phyloP scores from a whole-genome alignment of 2,797 vertebrate species.

The Acridotheres tristis region DNA sequence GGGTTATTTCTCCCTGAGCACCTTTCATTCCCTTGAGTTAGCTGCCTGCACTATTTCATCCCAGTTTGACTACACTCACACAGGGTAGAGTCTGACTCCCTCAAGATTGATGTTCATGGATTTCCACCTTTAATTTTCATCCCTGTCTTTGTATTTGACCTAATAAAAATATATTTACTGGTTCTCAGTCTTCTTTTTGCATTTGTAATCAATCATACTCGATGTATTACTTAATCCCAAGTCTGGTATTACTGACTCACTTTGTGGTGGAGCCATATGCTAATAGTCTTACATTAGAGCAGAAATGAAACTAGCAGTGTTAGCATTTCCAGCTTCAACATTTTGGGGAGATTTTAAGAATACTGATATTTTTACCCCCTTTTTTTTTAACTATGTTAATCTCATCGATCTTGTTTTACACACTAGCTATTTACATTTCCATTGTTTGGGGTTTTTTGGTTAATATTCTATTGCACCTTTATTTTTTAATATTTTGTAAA shows the following conservation, averaged over 20 bases:
- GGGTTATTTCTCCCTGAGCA: slow-evolving; percentile 4
- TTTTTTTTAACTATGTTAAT: slow-evolving; percentile 4
- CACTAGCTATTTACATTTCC: background rate
- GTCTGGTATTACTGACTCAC: background rate
- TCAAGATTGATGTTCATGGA: slow-evolving; percentile 35
- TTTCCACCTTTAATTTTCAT: slow-evolving; percentile 53
- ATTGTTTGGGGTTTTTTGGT: background rate
- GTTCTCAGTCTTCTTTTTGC: slow-evolving; percentile 10
- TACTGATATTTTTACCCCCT: background rate
- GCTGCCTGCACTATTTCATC: slow-evolving; percentile 40
- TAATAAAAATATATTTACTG: slow-evolving; percentile 55
- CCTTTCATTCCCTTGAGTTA: slow-evolving; percentile 11
- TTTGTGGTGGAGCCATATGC: background rate
- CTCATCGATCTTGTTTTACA: slow-evolving; percentile 24
- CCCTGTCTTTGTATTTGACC: slow-evolving; percentile 35
- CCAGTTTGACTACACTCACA: background rate
- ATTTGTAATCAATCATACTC: slow-evolving; percentile 29
- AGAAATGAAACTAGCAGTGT: background rate
- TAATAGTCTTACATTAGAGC: background rate
- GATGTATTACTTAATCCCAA: background rate
- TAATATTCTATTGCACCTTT: background rate
- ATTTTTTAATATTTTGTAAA: slow-evolving; percentile 26
- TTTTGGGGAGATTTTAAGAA: background rate
- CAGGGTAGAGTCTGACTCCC: background rate
- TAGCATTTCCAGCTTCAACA: background rate